Conservation (phyloP, 2,113 vertebrate species). For the Xyliphius kryptos region DNA sequence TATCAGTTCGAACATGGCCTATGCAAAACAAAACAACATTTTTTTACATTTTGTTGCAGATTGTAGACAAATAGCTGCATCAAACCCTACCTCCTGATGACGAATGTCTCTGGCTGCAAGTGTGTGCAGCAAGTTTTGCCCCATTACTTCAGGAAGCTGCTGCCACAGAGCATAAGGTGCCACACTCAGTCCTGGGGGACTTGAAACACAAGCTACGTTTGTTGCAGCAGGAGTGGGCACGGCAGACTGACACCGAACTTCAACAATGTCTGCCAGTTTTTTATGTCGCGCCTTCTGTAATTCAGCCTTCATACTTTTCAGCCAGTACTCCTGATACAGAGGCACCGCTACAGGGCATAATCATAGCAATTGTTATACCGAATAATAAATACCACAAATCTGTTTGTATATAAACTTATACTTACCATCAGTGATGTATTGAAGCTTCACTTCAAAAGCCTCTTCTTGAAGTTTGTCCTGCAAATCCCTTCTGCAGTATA, state of each 20-base stretch:
- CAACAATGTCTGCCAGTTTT: constrained; percentile 41
- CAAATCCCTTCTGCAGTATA: constrained; percentile 25
- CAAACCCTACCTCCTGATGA: constrained; percentile 75
- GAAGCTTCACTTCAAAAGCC: constrained; percentile 32
- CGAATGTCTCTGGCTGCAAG: constrained; percentile 50
- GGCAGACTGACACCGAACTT: no score
- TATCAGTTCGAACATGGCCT: constrained; percentile 72
- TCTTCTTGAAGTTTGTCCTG: constrained; percentile 30
- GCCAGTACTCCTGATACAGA: constrained; percentile 67
- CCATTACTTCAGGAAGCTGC: constrained; percentile 64
- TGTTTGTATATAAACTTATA: neutral
- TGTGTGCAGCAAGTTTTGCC: constrained; percentile 47
- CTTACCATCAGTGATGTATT: constrained; percentile 58
- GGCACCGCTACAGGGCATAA: constrained; percentile 52
- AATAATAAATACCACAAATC: no score
- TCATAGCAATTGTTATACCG: no score
- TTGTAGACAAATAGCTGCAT: no score
- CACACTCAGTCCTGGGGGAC: constrained; percentile 28
- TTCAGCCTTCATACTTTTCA: constrained; percentile 42
- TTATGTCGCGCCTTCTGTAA: constrained; percentile 32
- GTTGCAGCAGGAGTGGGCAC: neutral
- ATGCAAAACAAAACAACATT: neutral
- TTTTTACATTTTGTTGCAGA: no score
- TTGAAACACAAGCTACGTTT: neutral
- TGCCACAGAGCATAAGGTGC: constrained; percentile 61